A percentile compares a stretch with the other conserved stretches of the same genome.
phyloP scores from a whole-genome alignment of 1,140 invertebrate genomes.

The Drosophila lini region DNA sequence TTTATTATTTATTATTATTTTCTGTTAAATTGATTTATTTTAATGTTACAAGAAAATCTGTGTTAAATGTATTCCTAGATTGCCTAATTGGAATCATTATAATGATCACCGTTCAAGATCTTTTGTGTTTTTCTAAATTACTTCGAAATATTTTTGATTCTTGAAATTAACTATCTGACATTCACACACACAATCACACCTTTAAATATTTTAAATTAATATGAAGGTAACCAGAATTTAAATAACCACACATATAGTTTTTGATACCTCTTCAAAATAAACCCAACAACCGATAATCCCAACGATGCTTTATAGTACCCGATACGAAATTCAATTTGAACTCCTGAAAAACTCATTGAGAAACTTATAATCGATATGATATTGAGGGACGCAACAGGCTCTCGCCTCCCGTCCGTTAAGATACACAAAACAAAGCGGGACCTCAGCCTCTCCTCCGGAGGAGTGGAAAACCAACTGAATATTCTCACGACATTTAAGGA shows the following conservation, averaged over 20 bases:
- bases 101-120: background rate
- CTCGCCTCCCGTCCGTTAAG: constrained; percentile 15
- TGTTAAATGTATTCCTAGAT: no score
- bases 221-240: background rate
- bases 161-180: no score
- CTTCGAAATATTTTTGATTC: no score
- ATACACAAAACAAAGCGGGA: constrained; percentile 22
- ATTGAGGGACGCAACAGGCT: constrained; percentile 40
- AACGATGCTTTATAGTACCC: background rate
- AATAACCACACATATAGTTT: background rate
- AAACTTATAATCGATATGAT: constrained; percentile 20
- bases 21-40: no score
- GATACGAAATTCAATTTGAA: constrained; percentile 2
- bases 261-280: background rate
- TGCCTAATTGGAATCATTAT: no score
- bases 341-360: constrained; percentile 19
- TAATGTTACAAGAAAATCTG: no score
- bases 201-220: background rate
- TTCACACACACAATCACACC: background rate
- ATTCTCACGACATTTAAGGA: constrained; percentile 78
- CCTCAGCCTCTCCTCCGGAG: background rate
- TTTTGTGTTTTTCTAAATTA: background rate
- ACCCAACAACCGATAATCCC: background rate
- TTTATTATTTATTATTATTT: no score
- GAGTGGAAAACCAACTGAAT: constrained; percentile 59